Evolutionary conservation across 2,113 vertebrate genomes (phyloP).

Genomic region (Odobenus rosmarus): DNA sequence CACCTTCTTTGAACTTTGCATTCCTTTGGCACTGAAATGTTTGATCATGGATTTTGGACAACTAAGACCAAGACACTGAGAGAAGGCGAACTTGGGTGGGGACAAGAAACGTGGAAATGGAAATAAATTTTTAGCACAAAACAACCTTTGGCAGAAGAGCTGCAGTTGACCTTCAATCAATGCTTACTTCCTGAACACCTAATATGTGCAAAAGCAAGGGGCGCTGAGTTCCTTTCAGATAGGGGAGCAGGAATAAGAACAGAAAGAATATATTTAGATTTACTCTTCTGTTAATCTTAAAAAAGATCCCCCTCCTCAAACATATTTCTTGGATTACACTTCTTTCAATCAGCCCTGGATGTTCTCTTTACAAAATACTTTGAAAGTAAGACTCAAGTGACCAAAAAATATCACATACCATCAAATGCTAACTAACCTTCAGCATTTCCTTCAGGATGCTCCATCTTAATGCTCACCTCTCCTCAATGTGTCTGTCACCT

Average conservation of each 20-base stretch:
- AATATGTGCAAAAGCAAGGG: background rate
- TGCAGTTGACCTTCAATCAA: background rate
- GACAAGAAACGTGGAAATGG: background rate
- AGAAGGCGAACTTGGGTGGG: background rate
- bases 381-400: background rate
- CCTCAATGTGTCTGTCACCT: too few relatives aligned
- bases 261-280: background rate
- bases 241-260: background rate
- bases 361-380: background rate
- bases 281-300: background rate
- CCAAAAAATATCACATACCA: background rate
- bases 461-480: rapidly evolving
- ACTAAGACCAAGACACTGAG: background rate
- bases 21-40: background rate
- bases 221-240: background rate
- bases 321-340: background rate
- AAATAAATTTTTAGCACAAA: background rate
- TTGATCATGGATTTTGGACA: background rate
- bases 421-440: background rate
- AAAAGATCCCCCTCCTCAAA: background rate
- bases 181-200: background rate
- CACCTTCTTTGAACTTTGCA: background rate
- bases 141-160: background rate
- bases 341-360: background rate
- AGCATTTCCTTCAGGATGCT: background rate